Percentiles rank a stretch among this genome's conserved stretches.
phyloP scores from a whole-genome alignment of 2,888 invertebrate species.

The Dynastes hyllus region DNA sequence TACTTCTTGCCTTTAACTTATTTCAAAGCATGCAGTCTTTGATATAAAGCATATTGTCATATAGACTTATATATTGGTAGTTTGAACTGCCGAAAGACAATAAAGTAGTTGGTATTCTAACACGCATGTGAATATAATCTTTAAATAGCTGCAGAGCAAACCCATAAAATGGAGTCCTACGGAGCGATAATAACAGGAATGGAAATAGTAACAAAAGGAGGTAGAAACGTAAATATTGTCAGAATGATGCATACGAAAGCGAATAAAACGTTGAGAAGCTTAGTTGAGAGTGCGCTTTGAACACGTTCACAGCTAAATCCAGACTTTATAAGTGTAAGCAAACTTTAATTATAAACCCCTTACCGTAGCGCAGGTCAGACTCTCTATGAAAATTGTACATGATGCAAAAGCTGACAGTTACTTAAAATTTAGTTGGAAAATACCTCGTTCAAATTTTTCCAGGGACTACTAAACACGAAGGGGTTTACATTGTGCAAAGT shows the following conservation, averaged over 20 bases:
- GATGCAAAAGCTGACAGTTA: background rate
- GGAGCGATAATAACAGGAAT: no score
- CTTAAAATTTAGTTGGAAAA: slow-evolving; percentile 8
- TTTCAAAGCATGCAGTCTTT: no score
- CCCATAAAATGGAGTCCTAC: no score
- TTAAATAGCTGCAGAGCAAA: no score
- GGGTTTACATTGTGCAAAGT: no score
- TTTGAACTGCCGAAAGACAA: no score
- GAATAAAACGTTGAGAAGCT: slow-evolving; percentile 12
- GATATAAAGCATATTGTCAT: no score
- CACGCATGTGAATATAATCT: no score
- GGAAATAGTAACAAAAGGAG: background rate
- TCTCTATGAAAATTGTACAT: slow-evolving; percentile 1
- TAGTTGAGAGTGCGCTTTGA: background rate
- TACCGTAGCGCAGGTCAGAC: background rate
- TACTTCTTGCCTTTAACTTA: no score
- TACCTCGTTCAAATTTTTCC: background rate
- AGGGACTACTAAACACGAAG: background rate
- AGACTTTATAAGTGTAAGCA: slow-evolving; percentile 11
- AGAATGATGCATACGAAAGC: background rate
- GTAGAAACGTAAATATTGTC: background rate
- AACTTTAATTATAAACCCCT: slow-evolving; percentile 21
- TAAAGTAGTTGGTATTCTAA: no score
- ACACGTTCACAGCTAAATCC: slow-evolving; percentile 5
- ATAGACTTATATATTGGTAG: no score